Percentiles rank a stretch among this genome's conserved stretches.
phyloP scores from a whole-genome alignment of 1,140 invertebrate species.

The Spodoptera frugiperda region DNA sequence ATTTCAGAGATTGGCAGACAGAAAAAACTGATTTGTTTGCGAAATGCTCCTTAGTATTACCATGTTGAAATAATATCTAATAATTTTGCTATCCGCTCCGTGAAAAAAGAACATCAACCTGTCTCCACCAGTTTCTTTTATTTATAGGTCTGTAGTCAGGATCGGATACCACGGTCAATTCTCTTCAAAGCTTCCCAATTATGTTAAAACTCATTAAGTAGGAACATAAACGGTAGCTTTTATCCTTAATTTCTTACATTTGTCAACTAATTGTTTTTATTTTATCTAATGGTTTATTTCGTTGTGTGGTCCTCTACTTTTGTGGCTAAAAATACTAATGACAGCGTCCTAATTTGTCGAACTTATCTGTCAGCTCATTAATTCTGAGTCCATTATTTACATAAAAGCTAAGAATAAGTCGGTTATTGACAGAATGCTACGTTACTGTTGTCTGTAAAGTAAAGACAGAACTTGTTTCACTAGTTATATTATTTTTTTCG shows the following conservation, averaged over 20 bases:
- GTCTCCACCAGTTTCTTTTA: too few relatives aligned
- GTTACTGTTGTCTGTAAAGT: too few relatives aligned
- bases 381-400: slow-evolving; percentile 8
- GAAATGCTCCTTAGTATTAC: too few relatives aligned
- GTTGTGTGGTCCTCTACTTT: slow-evolving; percentile 22
- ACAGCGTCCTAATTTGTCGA: slow-evolving; percentile 38
- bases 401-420: not conserved
- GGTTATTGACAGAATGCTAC: not conserved
- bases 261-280: not conserved
- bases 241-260: not conserved
- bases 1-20: too few relatives aligned
- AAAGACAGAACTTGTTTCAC: too few relatives aligned
- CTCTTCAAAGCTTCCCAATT: not conserved
- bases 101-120: too few relatives aligned
- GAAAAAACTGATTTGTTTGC: too few relatives aligned
- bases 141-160: too few relatives aligned
- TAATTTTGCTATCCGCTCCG: too few relatives aligned
- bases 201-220: not conserved
- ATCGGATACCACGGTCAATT: not conserved
- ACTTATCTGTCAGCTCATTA: slow-evolving; percentile 44
- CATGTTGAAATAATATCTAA: too few relatives aligned
- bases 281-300: slow-evolving; percentile 7
- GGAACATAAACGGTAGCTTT: too few relatives aligned
- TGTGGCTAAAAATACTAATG: slow-evolving; percentile 28
- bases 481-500: too few relatives aligned